Evolutionary conservation across 2,888 invertebrate genomes (phyloP).

Genomic region (Drosophila mimetica): DNA sequence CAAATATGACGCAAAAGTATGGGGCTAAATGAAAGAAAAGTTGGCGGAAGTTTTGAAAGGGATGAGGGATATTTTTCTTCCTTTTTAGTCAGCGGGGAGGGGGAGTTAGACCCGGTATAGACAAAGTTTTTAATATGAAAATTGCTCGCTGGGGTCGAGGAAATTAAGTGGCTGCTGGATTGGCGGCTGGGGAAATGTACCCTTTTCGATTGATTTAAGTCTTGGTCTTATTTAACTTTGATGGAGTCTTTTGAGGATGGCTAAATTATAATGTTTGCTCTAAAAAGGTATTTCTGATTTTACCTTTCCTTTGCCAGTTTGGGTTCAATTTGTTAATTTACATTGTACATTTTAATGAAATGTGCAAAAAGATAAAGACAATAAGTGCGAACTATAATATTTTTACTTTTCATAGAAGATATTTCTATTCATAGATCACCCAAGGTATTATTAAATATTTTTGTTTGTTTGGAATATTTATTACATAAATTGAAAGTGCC

Average conservation of each 20-base stretch:
- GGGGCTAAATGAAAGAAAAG: slow-evolving; percentile 35
- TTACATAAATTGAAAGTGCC: no score
- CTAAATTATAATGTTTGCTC: neutral
- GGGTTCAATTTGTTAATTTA: neutral
- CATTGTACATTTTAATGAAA: neutral
- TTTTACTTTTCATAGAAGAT: no score
- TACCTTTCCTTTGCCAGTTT: neutral
- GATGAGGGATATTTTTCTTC: slow-evolving; percentile 56
- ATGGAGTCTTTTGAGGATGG: neutral
- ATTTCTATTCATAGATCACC: no score
- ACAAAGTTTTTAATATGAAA: slow-evolving; percentile 74
- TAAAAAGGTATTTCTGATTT: neutral
- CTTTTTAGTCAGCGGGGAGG: neutral
- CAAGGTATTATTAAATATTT: no score
- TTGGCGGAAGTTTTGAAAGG: slow-evolving; percentile 65
- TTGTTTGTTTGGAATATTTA: no score
- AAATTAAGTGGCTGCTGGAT: slow-evolving; percentile 27
- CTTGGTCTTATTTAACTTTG: neutral
- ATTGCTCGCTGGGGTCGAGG: slow-evolving; percentile 53
- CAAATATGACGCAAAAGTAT: slow-evolving; percentile 31
- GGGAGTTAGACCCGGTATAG: slow-evolving; percentile 5
- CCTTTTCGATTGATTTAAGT: slow-evolving; percentile 34
- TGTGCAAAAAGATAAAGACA: neutral
- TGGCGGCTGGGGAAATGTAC: slow-evolving; percentile 7
- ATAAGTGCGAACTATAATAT: no score